phyloP scores from a whole-genome alignment of 2,797 vertebrate genomes.

The Enteromius thamalakanensis region DNA sequence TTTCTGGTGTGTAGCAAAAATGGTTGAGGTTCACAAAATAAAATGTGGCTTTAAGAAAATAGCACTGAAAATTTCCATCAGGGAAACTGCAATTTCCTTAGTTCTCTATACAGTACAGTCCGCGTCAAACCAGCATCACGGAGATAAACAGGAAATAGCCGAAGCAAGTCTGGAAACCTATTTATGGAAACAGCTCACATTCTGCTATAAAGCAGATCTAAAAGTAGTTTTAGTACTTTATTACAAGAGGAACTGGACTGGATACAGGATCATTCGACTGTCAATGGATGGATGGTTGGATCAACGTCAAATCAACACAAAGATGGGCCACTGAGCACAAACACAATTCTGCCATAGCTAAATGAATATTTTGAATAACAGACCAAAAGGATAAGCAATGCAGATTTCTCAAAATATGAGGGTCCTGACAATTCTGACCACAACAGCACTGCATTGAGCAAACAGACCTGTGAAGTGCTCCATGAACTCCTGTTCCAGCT shows the following conservation, averaged over 20 bases:
- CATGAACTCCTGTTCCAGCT: slow-evolving; percentile 96
- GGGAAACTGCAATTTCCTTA: not conserved
- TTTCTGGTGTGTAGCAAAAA: not conserved
- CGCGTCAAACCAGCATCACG: not conserved
- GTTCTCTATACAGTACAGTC: not conserved
- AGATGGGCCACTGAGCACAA: not conserved
- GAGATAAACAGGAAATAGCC: slow-evolving; percentile 1
- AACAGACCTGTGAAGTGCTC: slow-evolving; percentile 95
- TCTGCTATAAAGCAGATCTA: not conserved
- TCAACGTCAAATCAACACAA: not conserved
- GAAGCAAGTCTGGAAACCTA: not conserved
- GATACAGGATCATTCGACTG: not conserved
- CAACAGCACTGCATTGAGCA: not conserved
- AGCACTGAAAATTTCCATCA: not conserved
- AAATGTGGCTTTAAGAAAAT: not conserved
- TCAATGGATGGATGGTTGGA: not conserved
- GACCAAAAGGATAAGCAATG: not conserved
- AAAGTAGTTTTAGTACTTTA: not conserved
- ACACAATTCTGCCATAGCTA: not conserved
- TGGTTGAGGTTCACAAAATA: not conserved
- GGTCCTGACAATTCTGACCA: not conserved
- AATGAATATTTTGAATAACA: not conserved
- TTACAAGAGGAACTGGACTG: no score
- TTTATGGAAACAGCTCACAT: not conserved
- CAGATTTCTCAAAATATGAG: not conserved